These are phyloP conservation scores for Lampropteryx suffumata DNA, from an alignment of 2,888 invertebrate species.

Conservation along the genomic window DNA sequence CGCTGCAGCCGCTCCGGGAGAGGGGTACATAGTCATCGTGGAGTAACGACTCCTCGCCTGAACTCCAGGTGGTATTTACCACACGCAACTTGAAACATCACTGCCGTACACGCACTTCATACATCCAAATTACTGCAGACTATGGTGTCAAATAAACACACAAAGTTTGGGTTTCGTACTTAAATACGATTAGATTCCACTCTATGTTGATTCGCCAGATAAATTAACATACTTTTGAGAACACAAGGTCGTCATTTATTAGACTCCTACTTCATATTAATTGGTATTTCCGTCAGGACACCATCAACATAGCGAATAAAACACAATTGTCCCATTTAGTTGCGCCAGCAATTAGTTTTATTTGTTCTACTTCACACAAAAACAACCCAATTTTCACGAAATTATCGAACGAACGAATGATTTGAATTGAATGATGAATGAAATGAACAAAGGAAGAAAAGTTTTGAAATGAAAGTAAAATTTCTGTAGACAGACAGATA, in stretches of 20 bases:
- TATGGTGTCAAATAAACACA: background rate
- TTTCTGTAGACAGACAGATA: background rate
- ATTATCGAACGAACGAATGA: slow-evolving; percentile 55
- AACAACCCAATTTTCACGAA: slow-evolving; percentile 67
- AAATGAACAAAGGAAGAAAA: background rate
- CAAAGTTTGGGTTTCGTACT: background rate
- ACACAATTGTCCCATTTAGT: slow-evolving; percentile 38
- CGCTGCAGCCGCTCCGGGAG: slow-evolving; percentile 73
- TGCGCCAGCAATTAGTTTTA: slow-evolving; percentile 28
- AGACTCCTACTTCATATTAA: slow-evolving; percentile 35
- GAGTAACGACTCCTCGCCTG: slow-evolving; percentile 58
- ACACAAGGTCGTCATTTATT: slow-evolving; percentile 65
- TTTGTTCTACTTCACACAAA: slow-evolving; percentile 55
- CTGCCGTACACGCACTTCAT: slow-evolving; percentile 46
- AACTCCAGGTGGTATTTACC: slow-evolving; percentile 70
- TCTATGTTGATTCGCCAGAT: slow-evolving; percentile 55
- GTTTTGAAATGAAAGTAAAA: too few relatives aligned
- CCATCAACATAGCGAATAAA: slow-evolving; percentile 28
- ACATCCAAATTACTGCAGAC: slow-evolving; percentile 12
- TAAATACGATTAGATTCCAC: slow-evolving; percentile 31
- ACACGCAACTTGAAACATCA: slow-evolving; percentile 72
- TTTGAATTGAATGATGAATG: too few relatives aligned
- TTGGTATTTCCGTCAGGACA: slow-evolving; percentile 35
- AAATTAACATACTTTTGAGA: slow-evolving; percentile 59
- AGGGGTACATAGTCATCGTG: slow-evolving; percentile 73